Evolutionary conservation across 2,797 vertebrate species (phyloP).

Genomic region (Masticophis lateralis): DNA sequence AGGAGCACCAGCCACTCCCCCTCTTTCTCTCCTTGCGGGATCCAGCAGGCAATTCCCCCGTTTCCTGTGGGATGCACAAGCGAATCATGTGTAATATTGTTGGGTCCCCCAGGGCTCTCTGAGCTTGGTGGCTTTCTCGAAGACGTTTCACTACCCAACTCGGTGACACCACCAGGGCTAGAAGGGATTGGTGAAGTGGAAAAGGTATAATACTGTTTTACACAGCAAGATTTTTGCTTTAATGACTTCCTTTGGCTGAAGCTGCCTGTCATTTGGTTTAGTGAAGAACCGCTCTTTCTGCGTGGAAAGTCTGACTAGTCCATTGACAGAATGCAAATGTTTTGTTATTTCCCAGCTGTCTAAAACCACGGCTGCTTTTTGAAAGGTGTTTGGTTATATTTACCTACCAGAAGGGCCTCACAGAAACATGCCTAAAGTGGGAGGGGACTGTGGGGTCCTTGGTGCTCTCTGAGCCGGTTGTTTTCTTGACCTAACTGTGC

Average conservation of each 20-base stretch:
- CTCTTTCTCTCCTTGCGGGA: not conserved
- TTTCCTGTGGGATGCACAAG: not conserved
- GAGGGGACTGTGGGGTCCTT: not conserved
- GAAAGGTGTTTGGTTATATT: not conserved
- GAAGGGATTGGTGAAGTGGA: not conserved
- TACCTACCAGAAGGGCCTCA: not conserved
- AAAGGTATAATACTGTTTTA: slow-evolving; percentile 13
- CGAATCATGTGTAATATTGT: not conserved
- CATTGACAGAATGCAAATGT: slow-evolving; percentile 44
- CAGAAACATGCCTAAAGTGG: not conserved
- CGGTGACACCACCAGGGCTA: not conserved
- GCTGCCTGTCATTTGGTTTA: slow-evolving; percentile 26
- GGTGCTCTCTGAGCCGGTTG: not conserved
- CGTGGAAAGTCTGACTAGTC: not conserved
- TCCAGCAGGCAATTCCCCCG: too few relatives aligned
- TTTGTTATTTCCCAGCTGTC: slow-evolving; percentile 22
- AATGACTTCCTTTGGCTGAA: not conserved
- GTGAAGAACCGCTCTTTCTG: slow-evolving; percentile 22
- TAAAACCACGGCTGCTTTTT: slow-evolving; percentile 31
- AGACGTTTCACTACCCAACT: not conserved
- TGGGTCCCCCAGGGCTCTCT: too few relatives aligned
- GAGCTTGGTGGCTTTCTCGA: not conserved
- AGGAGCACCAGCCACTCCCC: not conserved
- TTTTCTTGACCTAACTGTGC: not conserved
- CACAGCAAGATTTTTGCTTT: slow-evolving; percentile 31